Base-by-base conservation (phyloP, 1,140 invertebrate genomes). In the Ceratina australensis region DNA sequence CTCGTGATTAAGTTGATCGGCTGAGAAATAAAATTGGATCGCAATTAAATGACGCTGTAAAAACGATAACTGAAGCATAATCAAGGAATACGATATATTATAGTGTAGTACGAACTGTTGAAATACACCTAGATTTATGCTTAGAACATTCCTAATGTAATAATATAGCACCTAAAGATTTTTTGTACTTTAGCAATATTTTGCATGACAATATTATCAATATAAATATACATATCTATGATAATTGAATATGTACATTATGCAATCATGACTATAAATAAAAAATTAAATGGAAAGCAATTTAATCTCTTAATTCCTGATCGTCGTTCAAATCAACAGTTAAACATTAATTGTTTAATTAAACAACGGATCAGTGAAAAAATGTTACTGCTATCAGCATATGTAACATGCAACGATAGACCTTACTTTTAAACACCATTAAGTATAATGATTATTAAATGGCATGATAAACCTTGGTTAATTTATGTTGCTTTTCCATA, bases 131-230 rank as follows among this genome's bases (percentile, higher is more conserved):
- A 87, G 84, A 82, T 81, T 85, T 78, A 79, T 85, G 81, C 78
- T 87, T 87, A 83, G 80, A 87, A 79, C 79, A 84, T 89, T 90
- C 87, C 89, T 91, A 92, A 88, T 87, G 82, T 91, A 91, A 92
- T 86, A 90, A 91, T 89, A 89, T 92, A 92, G 91, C 91, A 92
- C 91, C 91, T 92, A 92, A 78, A 78, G 90, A 90, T 89, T 91
- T 91, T 91, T 92, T 92, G 91, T 92, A 91, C 91, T 92, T 92
- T 91, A 90, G 87, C 87, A 91, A 90, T 91, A 90, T 91, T 92
- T 91, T 88, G 89, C 89, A 86, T 90, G 87, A 89, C 88, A 88
- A 87, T 86, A 81, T 88, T 86, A 89, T 86, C 80, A 81, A 78
- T 78, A 85, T 85, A 83, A 77, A 74, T 63, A 71, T 82, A 80